These are phyloP conservation scores for Ramphastos sulfuratus DNA, from an alignment of 2,113 vertebrate genomes.

Conservation along the genomic window DNA sequence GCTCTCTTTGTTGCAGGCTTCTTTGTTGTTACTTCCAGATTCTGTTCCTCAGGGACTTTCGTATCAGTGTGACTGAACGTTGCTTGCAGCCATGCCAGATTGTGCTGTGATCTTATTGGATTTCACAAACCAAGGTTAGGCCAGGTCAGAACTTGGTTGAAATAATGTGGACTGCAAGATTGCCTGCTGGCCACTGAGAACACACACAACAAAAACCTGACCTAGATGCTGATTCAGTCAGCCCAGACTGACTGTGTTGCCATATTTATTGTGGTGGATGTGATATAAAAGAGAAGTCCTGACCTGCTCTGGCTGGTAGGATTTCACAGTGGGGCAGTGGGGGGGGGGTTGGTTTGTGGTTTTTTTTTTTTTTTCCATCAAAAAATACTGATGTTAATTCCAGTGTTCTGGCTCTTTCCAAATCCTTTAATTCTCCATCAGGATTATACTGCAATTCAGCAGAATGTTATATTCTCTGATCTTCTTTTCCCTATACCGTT, in stretches of 20 bases:
- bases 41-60: constrained; percentile 27
- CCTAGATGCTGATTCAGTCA: not conserved
- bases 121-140: constrained; percentile 61
- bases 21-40: constrained; percentile 62
- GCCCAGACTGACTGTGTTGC: not conserved
- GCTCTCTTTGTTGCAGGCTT: constrained; percentile 27
- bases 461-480: not conserved
- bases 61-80: constrained; percentile 48
- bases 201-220: not conserved
- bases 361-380: not conserved
- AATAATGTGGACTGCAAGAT: not conserved
- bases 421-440: constrained; percentile 3
- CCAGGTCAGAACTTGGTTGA: constrained; percentile 58
- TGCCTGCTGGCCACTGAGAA: constrained; percentile 19
- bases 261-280: not conserved
- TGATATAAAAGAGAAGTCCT: not conserved
- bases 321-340: not conserved
- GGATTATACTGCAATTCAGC: not conserved
- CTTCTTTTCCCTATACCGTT: not conserved
- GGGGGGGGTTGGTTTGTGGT: too few species aligned
- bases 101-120: constrained; percentile 61
- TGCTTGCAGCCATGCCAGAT: constrained; percentile 59
- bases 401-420: not conserved
- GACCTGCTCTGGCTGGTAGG: not conserved
- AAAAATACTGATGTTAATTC: not conserved